Conservation (phyloP, 2,888 invertebrate genomes). For the Ethmia dodecea region DNA sequence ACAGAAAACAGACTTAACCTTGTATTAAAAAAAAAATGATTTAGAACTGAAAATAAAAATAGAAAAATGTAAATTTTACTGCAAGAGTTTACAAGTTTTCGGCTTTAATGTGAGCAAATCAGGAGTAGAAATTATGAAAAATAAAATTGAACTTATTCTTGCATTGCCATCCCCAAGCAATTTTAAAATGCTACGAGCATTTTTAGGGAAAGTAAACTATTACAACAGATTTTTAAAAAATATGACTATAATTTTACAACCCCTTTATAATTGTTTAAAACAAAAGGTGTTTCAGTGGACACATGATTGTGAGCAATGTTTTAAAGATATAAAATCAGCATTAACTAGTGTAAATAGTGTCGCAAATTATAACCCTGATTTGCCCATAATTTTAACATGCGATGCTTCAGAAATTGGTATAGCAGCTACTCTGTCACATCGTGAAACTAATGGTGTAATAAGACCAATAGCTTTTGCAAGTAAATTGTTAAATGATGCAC, state of each 20-base stretch:
- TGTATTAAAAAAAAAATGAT: no score
- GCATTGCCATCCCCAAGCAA: not conserved
- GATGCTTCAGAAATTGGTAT: conserved; percentile 11
- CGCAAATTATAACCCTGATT: conserved; percentile 4
- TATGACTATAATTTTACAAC: not conserved
- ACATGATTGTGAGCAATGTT: not conserved
- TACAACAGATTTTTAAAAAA: not conserved
- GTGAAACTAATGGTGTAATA: conserved; percentile 7
- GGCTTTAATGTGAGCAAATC: no score
- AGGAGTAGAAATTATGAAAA: no score
- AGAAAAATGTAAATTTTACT: no score
- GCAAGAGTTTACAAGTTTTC: no score
- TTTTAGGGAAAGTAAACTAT: not conserved
- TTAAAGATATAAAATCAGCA: not conserved
- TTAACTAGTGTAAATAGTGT: not conserved
- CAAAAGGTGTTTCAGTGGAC: not conserved
- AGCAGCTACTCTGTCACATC: conserved; percentile 11
- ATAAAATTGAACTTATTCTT: no score
- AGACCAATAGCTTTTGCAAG: conserved; percentile 19
- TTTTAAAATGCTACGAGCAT: not conserved
- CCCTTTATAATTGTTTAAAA: not conserved
- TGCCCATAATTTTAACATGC: conserved; percentile 11
- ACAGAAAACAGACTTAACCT: no score
- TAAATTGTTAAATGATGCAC: conserved; percentile 15
- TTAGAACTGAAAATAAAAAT: no score